Evolutionary conservation across 1,140 invertebrate genomes (phyloP).

Genomic region (Alviniconcha marisindica): DNA sequence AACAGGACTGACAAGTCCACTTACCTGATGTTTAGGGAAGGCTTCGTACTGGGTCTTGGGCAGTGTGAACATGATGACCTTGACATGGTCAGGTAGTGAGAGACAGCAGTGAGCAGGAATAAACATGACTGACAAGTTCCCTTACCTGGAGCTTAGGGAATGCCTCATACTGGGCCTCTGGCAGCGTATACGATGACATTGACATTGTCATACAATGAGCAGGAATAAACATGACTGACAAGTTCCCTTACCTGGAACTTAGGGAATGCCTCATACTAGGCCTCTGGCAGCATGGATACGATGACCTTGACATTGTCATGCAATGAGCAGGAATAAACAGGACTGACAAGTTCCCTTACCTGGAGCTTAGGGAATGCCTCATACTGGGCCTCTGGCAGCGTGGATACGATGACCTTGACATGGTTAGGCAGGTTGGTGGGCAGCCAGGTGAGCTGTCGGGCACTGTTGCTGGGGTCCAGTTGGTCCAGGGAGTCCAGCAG

Average conservation of each 20-base stretch:
- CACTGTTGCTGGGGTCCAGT: constrained; percentile 52
- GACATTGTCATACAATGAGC: no score
- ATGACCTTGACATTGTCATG: constrained; percentile 81
- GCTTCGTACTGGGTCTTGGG: constrained; percentile 64
- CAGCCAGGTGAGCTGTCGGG: constrained; percentile 61
- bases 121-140: no score
- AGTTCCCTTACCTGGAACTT: constrained; percentile 51
- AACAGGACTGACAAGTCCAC: neutral
- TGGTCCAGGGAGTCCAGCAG: constrained; percentile 69
- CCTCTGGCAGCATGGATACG: constrained; percentile 77
- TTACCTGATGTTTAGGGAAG: constrained; percentile 61
- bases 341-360: constrained; percentile 44
- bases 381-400: constrained; percentile 66
- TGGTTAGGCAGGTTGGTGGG: constrained; percentile 54
- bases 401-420: constrained; percentile 84
- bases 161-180: constrained; percentile 62
- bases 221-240: no score
- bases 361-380: constrained; percentile 60
- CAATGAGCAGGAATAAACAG: no score
- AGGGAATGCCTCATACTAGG: constrained; percentile 62
- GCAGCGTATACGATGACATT: constrained; percentile 83
- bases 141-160: constrained; percentile 61
- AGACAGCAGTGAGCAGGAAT: no score
- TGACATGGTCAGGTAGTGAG: constrained; percentile 62
- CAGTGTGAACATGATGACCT: constrained; percentile 84